These are phyloP conservation scores for Lepus europaeus DNA, from an alignment of 2,113 vertebrate genomes.

Conservation along the genomic window DNA sequence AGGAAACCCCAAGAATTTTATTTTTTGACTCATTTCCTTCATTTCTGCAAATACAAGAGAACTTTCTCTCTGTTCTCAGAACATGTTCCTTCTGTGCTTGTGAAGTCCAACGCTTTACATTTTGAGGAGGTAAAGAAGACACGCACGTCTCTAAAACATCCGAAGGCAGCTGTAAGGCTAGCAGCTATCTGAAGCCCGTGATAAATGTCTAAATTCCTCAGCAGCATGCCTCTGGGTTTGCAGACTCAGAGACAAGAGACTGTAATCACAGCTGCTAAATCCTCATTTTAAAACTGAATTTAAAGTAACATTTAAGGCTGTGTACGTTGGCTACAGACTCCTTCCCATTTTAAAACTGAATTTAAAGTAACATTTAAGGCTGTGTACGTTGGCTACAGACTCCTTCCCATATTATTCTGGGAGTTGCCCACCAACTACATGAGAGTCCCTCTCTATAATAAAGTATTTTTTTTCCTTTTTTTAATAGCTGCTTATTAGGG, in stretches of 20 bases:
- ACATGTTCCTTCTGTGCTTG: slow-evolving; percentile 2
- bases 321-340: slow-evolving; percentile 68
- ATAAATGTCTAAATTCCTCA: slow-evolving; percentile 68
- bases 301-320: slow-evolving; percentile 75
- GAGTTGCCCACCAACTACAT: slow-evolving; percentile 70
- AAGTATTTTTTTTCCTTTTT: slow-evolving; percentile 25
- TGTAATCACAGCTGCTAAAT: slow-evolving; percentile 73
- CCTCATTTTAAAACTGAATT: slow-evolving; percentile 70
- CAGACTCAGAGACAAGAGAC: slow-evolving; percentile 70
- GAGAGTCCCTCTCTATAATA: slow-evolving; percentile 68
- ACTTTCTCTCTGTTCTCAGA: neutral
- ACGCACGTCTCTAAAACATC: slow-evolving; percentile 34
- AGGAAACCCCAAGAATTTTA: neutral
- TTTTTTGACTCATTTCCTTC: neutral
- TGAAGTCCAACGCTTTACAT: neutral
- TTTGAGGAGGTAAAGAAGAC: slow-evolving; percentile 32
- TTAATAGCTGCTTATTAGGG: slow-evolving; percentile 70
- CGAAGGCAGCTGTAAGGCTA: slow-evolving; percentile 65
- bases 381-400: slow-evolving; percentile 70
- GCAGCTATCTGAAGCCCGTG: slow-evolving; percentile 57
- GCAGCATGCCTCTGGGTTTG: slow-evolving; percentile 69
- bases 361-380: slow-evolving; percentile 74
- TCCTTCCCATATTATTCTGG: slow-evolving; percentile 70
- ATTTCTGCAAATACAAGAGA: neutral
- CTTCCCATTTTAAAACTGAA: slow-evolving; percentile 73